Evolutionary conservation across 2,888 invertebrate genomes (phyloP), one percentile per base, ranked within the genome.

Genomic region (Acrobasis consociella): DNA sequence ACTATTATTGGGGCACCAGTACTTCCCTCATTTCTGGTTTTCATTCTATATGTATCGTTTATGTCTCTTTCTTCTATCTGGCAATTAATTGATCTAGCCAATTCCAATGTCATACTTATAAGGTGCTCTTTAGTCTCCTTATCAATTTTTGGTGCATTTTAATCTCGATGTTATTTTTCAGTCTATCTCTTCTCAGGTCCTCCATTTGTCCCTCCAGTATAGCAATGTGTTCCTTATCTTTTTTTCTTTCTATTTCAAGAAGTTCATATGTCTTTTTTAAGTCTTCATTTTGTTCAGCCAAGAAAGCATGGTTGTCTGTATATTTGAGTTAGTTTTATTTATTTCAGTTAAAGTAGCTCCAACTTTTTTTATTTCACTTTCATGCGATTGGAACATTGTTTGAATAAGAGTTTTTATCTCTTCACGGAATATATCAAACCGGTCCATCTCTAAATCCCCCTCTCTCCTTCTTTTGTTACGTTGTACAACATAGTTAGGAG

Each of bases 51-150:
- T 11, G 62, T 62, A 38, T 66, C 66, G 22, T 37, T 52, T 13
- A 66, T 64, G 11, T 64, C 64, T 22, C 17, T 58, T 49, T 64
- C 53, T n/a, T 13, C 13, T 17, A 69, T 11, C 1, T 62, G 15
- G 16, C 64, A 62, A 13, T 53, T 55, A 22, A 65, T 50, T 1
- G 39, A 63, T 46, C 59, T 53, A 9, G 67, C 60, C 31, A 69
- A 58, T 11, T 15, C 15, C 2, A 66, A 0, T 10, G 62, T 60
- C 61, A 69, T 66, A 5, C 67, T 52, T 38, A 65, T 56, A 5
- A 69, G 46, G 16, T 69, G 63, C 15, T 66, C 65, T 16, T 63
- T 69, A 9, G 37, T 61, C 60, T 69, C 66, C 9, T 52, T 58
- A 2, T 16, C n/a, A 2, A n/a, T 60, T 60, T 49, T 60, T 8